These are phyloP conservation scores for Gordius sp. DNA, from an alignment of 2,888 invertebrate species.

Conservation along the genomic window DNA sequence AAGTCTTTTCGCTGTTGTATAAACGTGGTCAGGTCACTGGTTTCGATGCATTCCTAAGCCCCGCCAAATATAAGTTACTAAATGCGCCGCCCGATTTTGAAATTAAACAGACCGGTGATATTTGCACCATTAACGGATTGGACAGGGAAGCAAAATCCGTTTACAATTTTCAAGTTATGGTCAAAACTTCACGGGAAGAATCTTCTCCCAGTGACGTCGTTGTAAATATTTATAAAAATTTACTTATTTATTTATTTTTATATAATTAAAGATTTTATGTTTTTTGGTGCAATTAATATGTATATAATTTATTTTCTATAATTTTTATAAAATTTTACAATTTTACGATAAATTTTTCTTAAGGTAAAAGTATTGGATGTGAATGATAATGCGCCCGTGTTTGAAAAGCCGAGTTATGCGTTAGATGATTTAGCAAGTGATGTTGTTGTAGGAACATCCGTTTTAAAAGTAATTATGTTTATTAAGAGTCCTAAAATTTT, in stretches of 20 bases:
- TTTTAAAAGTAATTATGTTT: conserved; percentile 2
- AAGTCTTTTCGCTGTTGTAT: no score
- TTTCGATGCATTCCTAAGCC: not conserved
- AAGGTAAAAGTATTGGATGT: not conserved
- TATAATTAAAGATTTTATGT: no score
- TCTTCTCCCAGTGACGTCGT: not conserved
- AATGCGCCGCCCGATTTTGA: not conserved
- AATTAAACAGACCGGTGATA: not conserved
- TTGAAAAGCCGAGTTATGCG: not conserved
- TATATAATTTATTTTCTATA: not conserved
- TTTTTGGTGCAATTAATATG: not conserved
- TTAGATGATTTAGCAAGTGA: conserved; percentile 1
- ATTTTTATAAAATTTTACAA: not conserved
- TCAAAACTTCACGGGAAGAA: not conserved
- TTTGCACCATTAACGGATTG: not conserved
- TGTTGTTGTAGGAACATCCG: not conserved
- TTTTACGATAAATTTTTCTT: not conserved
- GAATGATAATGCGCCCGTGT: not conserved
- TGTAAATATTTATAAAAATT: not conserved
- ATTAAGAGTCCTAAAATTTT: no score
- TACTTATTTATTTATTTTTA: not conserved
- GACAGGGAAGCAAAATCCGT: not conserved
- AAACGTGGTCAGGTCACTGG: conserved; percentile 4
- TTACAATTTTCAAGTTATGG: conserved; percentile 5
- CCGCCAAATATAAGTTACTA: not conserved